Evolutionary conservation across 2,888 invertebrate species (phyloP).

Genomic region (Alloplasta piceator): DNA sequence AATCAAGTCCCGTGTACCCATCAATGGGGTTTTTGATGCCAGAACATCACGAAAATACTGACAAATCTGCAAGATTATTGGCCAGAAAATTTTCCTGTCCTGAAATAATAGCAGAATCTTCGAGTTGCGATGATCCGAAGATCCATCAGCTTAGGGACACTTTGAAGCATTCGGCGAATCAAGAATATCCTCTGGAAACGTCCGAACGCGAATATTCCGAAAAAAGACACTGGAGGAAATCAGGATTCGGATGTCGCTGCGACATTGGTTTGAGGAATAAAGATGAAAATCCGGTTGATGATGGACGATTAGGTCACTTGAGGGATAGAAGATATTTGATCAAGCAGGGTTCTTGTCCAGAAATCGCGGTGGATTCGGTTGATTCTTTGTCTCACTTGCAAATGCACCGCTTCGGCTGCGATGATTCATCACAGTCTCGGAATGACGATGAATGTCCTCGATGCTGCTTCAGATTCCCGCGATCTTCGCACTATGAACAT

Average conservation of each 20-base stretch:
- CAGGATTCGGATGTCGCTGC: not conserved
- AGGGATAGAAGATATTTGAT: not conserved
- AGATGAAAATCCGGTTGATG: not conserved
- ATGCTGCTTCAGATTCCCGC: not conserved
- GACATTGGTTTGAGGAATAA: not conserved
- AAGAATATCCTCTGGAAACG: not conserved
- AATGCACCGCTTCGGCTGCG: not conserved
- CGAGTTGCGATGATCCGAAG: not conserved
- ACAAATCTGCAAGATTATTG: not conserved
- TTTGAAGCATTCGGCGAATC: too few relatives aligned
- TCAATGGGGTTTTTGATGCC: not conserved
- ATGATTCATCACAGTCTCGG: not conserved
- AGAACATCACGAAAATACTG: not conserved
- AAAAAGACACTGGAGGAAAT: not conserved
- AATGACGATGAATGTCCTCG: constrained; percentile 9
- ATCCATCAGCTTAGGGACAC: too few relatives aligned
- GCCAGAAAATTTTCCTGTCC: constrained; percentile 38
- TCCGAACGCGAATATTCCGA: not conserved
- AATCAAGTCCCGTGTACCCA: not conserved
- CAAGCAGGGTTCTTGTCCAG: constrained; percentile 48
- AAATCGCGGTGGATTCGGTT: constrained; percentile 1
- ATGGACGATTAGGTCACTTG: too few relatives aligned
- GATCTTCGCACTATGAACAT: constrained; percentile 1
- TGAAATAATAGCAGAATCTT: constrained; percentile 26
- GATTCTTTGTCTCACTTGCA: not conserved